phyloP scores from a whole-genome alignment of 2,888 invertebrate species.

The Brenthis daphne region DNA sequence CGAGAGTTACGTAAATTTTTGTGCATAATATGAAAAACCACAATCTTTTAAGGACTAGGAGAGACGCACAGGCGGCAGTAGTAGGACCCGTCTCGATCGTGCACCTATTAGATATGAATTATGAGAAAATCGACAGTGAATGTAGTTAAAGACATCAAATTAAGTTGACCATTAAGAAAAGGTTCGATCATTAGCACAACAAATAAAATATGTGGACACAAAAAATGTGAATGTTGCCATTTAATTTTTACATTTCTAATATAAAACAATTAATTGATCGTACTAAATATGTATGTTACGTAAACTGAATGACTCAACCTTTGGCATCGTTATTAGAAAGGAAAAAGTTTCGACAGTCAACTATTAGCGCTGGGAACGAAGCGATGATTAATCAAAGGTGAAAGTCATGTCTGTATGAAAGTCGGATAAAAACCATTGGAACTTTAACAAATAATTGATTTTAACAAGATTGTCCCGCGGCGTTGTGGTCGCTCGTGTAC shows the following conservation, averaged over 20 bases:
- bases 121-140: too few relatives aligned
- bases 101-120: too few relatives aligned
- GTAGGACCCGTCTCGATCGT: too few relatives aligned
- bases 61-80: too few relatives aligned
- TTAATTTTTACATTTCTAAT: not conserved
- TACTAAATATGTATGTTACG: conserved; percentile 12
- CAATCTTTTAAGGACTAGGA: too few relatives aligned
- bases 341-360: conserved; percentile 13
- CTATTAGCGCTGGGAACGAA: conserved; percentile 1
- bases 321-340: conserved; percentile 16
- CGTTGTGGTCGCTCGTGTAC: not conserved
- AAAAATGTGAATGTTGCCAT: too few relatives aligned
- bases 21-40: too few relatives aligned
- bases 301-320: conserved; percentile 10
- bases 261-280: conserved; percentile 13
- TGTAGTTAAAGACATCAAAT: too few relatives aligned
- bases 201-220: too few relatives aligned
- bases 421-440: not conserved
- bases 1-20: too few relatives aligned
- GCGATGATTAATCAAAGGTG: conserved; percentile 14
- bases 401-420: conserved; percentile 19
- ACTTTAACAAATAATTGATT: conserved; percentile 12
- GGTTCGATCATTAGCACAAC: too few relatives aligned
- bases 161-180: too few relatives aligned
- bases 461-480: not conserved